These are phyloP conservation scores for Pterocles burchelli DNA, from an alignment of 2,113 vertebrate genomes.

Conservation along the genomic window DNA sequence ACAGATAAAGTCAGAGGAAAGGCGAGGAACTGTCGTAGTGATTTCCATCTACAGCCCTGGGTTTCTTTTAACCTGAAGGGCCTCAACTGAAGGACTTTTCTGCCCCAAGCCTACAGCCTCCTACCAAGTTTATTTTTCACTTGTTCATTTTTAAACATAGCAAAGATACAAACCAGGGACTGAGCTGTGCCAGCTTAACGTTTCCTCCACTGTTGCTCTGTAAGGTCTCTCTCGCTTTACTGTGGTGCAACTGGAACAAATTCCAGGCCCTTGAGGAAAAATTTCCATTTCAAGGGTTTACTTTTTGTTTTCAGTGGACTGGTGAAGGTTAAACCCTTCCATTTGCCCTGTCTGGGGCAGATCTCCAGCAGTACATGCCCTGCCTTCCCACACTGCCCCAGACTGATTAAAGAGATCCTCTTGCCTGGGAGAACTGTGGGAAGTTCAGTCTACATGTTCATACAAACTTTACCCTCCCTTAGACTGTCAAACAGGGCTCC, in stretches of 20 bases:
- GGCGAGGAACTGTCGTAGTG: not conserved
- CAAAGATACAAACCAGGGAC: not conserved
- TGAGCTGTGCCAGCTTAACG: not conserved
- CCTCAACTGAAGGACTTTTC: not conserved
- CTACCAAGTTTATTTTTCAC: not conserved
- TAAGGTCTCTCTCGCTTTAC: not conserved
- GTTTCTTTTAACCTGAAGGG: not conserved
- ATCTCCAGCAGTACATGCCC: not conserved
- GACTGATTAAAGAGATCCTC: not conserved
- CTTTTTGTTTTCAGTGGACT: not conserved
- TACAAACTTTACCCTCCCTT: not conserved
- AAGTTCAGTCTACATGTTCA: not conserved
- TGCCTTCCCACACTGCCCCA: accelerated
- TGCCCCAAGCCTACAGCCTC: not conserved
- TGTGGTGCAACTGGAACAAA: not conserved
- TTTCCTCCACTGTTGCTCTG: not conserved
- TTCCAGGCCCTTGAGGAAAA: not conserved
- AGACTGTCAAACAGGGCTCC: not conserved
- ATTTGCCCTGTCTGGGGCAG: not conserved
- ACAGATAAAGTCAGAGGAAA: not conserved
- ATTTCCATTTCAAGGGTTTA: not conserved
- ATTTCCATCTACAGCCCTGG: not conserved
- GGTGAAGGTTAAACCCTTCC: not conserved
- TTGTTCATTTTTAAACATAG: not conserved
- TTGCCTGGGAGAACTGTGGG: not conserved